phyloP scores from a whole-genome alignment of 2,797 vertebrate species.

The Aselliscus stoliczkanus region DNA sequence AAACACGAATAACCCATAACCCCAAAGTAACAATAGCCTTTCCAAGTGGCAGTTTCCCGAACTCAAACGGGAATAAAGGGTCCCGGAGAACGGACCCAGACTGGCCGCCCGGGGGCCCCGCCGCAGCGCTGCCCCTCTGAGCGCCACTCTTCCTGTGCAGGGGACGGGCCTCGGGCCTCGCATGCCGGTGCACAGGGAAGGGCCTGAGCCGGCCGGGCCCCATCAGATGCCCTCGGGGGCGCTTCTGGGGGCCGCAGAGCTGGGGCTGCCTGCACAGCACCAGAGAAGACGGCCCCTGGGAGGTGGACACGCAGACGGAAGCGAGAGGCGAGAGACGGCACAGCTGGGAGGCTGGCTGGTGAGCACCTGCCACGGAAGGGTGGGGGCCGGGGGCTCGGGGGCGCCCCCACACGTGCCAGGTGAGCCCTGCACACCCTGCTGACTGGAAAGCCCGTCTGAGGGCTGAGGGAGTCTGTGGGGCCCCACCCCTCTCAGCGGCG shows the following conservation, averaged over 20 bases:
- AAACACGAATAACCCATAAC: background rate
- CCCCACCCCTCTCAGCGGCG: accelerated
- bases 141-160: no score
- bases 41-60: background rate
- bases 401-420: accelerated
- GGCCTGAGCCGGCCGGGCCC: accelerated
- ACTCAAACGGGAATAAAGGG: background rate
- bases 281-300: background rate
- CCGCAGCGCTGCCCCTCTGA: accelerated
- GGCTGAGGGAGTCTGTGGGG: accelerated
- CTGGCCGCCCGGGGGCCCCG: accelerated
- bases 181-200: no score
- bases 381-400: accelerated
- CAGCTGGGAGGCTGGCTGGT: accelerated
- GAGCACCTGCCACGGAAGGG: no score
- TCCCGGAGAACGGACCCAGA: accelerated
- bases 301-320: no score
- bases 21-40: accelerated
- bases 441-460: no score
- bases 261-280: background rate
- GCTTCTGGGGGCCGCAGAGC: no score
- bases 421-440: no score
- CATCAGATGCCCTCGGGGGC: no score
- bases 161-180: background rate
- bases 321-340: background rate